Conservation (phyloP, 2,888 invertebrate species). For the Cryptus viduatorius region DNA sequence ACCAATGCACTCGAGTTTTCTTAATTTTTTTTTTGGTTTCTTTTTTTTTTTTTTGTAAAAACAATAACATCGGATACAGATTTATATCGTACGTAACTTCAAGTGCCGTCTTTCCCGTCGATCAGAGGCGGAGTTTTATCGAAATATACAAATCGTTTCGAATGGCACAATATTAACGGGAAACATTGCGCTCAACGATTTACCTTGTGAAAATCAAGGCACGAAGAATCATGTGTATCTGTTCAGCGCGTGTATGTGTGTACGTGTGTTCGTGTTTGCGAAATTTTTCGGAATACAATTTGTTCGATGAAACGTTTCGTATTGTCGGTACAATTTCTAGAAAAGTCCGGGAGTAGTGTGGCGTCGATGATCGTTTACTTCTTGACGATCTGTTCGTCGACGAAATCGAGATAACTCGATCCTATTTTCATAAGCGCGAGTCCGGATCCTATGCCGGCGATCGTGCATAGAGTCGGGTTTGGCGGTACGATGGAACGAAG, state of each 20-base stretch:
- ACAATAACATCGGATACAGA: conserved; percentile 19
- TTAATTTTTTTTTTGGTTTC: not conserved
- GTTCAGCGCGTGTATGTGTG: conserved; percentile 9
- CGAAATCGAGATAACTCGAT: conserved; percentile 88
- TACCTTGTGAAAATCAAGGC: conserved; percentile 30
- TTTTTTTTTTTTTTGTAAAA: conserved; percentile 53
- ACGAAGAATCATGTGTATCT: conserved; percentile 30
- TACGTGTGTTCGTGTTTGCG: conserved; percentile 24
- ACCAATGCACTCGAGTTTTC: conserved; percentile 2
- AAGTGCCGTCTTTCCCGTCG: conserved; percentile 3
- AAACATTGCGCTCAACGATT: conserved; percentile 3
- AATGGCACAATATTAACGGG: not conserved
- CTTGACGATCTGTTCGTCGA: conserved; percentile 88
- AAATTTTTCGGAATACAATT: conserved; percentile 32
- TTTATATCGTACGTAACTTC: conserved; percentile 44
- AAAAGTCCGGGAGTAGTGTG: conserved; percentile 18
- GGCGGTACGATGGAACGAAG: conserved; percentile 92
- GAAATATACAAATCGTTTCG: conserved; percentile 3
- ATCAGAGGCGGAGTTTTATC: not conserved
- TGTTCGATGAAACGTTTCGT: conserved; percentile 31
- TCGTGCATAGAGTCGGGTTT: conserved; percentile 88
- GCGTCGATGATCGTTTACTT: conserved; percentile 76
- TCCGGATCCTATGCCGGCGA: conserved; percentile 90
- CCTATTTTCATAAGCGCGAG: conserved; percentile 88
- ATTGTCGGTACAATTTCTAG: conserved; percentile 46